Conservation (phyloP, 2,113 vertebrate genomes). For the Cyanoliseus patagonus region DNA sequence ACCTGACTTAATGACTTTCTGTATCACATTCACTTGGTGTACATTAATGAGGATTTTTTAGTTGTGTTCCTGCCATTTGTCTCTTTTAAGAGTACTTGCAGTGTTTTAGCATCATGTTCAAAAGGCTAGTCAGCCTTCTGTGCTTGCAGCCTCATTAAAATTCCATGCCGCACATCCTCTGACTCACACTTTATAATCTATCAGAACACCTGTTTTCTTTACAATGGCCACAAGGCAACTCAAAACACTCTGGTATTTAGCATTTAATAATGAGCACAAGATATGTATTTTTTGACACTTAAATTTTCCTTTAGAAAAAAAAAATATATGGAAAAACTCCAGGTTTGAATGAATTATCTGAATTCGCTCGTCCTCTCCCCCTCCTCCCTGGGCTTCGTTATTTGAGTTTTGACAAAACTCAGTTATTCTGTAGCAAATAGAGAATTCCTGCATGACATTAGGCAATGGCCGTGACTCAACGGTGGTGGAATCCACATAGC, state of each 20-base stretch:
- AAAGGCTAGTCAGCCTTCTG: constrained; percentile 81
- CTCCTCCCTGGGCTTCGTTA: constrained; percentile 39
- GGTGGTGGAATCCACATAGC: neutral
- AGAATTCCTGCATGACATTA: constrained; percentile 38
- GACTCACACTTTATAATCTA: constrained; percentile 88
- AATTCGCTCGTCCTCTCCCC: constrained; percentile 19
- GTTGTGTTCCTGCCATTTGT: constrained; percentile 71
- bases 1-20: constrained; percentile 63
- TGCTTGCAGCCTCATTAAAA: constrained; percentile 81
- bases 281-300: constrained; percentile 87
- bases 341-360: constrained; percentile 76
- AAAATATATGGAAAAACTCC: constrained; percentile 68
- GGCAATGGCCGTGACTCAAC: constrained; percentile 3
- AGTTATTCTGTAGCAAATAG: constrained; percentile 3
- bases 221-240: constrained; percentile 87
- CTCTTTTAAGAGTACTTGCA: constrained; percentile 78
- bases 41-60: constrained; percentile 73
- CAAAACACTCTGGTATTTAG: constrained; percentile 87
- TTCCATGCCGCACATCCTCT: constrained; percentile 82
- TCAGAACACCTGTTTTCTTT: constrained; percentile 89
- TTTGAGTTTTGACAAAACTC: constrained; percentile 70
- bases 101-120: constrained; percentile 79
- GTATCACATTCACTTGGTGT: constrained; percentile 43
- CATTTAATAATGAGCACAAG: constrained; percentile 87
- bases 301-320: constrained; percentile 80